phyloP scores from a whole-genome alignment of 2,113 vertebrate genomes.

The Probosciger aterrimus region DNA sequence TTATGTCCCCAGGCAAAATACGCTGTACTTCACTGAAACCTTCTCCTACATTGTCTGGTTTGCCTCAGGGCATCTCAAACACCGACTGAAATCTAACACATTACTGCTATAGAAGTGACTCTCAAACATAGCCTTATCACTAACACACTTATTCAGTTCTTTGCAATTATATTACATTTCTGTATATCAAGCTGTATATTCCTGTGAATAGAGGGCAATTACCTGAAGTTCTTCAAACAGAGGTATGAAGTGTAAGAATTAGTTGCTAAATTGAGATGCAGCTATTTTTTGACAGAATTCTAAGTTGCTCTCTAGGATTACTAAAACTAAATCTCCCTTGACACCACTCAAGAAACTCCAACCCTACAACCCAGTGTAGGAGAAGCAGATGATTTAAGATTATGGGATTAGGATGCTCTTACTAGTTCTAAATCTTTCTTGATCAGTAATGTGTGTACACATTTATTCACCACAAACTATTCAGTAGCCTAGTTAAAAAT shows the following conservation, averaged over 20 bases:
- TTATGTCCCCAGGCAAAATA: background rate
- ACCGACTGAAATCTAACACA: background rate
- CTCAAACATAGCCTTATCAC: background rate
- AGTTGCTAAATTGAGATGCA: background rate
- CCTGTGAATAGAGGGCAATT: background rate
- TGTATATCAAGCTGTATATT: background rate
- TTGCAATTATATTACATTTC: background rate
- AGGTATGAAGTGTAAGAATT: background rate
- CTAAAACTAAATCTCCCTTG: background rate
- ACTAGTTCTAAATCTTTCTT: slow-evolving; percentile 30
- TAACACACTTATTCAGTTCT: background rate
- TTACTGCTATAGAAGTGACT: background rate
- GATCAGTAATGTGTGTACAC: background rate
- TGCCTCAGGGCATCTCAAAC: background rate
- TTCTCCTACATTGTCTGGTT: background rate
- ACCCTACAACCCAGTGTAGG: background rate
- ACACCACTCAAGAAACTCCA: background rate
- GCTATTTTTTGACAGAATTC: background rate
- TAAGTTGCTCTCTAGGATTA: background rate
- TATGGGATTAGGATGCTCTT: background rate
- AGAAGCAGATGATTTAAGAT: background rate
- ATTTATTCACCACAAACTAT: background rate
- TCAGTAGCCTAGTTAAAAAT: background rate
- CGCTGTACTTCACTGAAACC: background rate
- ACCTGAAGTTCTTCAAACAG: background rate